Conservation (phyloP, 2,113 vertebrate species). For the Symphodus melops region DNA sequence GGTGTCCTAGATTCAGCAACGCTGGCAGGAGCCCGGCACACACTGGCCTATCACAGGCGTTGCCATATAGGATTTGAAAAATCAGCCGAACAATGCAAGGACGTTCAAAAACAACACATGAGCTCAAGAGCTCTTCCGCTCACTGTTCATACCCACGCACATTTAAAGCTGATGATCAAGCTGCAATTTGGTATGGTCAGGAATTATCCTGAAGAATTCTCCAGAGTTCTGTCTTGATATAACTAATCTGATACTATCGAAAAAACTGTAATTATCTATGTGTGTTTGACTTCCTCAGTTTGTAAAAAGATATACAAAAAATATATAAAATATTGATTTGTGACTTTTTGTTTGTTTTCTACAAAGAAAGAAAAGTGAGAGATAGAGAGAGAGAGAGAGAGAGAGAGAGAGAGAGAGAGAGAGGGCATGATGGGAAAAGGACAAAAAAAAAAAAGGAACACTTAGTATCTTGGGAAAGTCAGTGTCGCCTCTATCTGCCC, state of each 20-base stretch:
- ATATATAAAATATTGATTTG: conserved; percentile 46
- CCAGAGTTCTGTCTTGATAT: conserved; percentile 4
- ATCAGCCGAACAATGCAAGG: conserved; percentile 38
- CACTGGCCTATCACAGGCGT: conserved; percentile 55
- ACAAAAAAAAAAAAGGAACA: conserved; percentile 12
- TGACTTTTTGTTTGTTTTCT: conserved; percentile 30
- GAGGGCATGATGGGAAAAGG: not conserved
- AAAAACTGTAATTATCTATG: conserved; percentile 54
- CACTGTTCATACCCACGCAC: conserved; percentile 19
- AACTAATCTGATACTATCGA: conserved; percentile 62
- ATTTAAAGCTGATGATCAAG: conserved; percentile 6
- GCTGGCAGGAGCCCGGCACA: conserved; percentile 64
- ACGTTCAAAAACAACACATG: conserved; percentile 43
- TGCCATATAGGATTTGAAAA: conserved; percentile 44
- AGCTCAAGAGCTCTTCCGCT: conserved; percentile 19
- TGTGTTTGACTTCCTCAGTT: conserved; percentile 28
- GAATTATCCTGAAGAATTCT: conserved; percentile 27
- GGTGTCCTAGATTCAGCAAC: conserved; percentile 77
- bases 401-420: not conserved
- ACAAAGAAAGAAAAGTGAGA: not conserved
- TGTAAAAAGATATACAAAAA: conserved; percentile 39
- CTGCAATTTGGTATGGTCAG: conserved; percentile 22
- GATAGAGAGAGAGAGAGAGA: not conserved
- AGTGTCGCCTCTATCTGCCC: conserved; percentile 62
- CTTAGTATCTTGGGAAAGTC: conserved; percentile 64